Evolutionary conservation across 2,797 vertebrate species (phyloP), one percentile per base, ranked within the genome.

Genomic region (Megalops cyprinoides): DNA sequence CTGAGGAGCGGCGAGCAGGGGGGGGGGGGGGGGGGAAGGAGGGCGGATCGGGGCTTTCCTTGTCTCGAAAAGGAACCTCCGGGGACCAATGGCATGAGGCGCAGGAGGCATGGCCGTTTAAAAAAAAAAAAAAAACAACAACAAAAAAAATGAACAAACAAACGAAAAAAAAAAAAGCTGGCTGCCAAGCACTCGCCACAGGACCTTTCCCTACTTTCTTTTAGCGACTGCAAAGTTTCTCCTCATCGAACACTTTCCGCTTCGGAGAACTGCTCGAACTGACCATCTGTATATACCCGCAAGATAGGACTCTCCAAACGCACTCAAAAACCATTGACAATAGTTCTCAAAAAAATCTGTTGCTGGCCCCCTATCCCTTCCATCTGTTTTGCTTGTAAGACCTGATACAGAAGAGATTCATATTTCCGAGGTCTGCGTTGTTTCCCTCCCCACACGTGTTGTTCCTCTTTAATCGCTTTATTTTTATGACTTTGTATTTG

Each of bases 1-100:
- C 94, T 95, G 94, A 95, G 92, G 93, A 94, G 88, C 92, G 9
- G 85, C 90, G 31, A 46, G 51, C 37, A 25, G 9, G 80, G 75
- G 71, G 74, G 80, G 78, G 62, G 80, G 60, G 87, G 88, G 89
- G 84, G 18, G 88, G 86, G 71, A 87, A 82, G 84, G 86, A 86
- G 87, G 84, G 87, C 87, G 89, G 87, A 84, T 73, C 20, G 18
- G 20, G 31, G 39, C 49, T 79, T 39, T 34, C 78, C 56, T 69
- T 14, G 28, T 71, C 78, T 69, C 67, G 4, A 37, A 18, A 71
- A 49, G 62, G 48, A 79, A 53, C 49, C 39, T 42, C 28, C 39
- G 49, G 62, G 34, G 46, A 53, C 51, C 48, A 8, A 31, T 77
- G 75, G 60, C 42, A 48, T 62, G 18, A 81, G 74, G 75, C 49